Conservation (phyloP, 1,140 invertebrate species). For the Hesperophylax magnus region DNA sequence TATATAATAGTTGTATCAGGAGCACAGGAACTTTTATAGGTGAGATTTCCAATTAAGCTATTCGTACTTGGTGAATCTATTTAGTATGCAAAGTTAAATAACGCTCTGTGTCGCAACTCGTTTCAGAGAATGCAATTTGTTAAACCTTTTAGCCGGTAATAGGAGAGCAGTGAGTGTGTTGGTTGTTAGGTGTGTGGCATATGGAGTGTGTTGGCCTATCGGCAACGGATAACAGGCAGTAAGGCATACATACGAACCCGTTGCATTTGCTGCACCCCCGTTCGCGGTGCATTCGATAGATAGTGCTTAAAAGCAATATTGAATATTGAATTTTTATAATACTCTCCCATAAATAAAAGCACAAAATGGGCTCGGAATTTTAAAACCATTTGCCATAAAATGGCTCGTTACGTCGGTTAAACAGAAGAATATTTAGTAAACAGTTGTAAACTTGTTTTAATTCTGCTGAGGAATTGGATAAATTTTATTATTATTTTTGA, state of each 20-base stretch:
- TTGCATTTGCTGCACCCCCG: slow-evolving; percentile 2
- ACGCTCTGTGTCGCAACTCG: slow-evolving; percentile 1
- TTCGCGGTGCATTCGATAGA: slow-evolving; percentile 45
- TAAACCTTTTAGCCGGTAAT: slow-evolving; percentile 55
- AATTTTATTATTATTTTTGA: too few species aligned
- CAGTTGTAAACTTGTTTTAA: too few species aligned
- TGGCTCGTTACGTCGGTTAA: slow-evolving; percentile 6
- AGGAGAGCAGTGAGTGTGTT: slow-evolving; percentile 21
- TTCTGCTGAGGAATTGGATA: too few species aligned
- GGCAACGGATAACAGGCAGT: slow-evolving; percentile 40
- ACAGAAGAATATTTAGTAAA: not conserved
- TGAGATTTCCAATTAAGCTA: too few species aligned
- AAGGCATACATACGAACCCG: slow-evolving; percentile 1
- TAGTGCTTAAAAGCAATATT: slow-evolving; percentile 52
- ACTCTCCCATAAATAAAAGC: slow-evolving; percentile 9
- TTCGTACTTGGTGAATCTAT: too few species aligned
- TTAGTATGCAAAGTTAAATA: not conserved
- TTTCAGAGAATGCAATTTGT: slow-evolving; percentile 51
- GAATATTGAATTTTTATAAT: slow-evolving; percentile 52
- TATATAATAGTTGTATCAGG: too few species aligned
- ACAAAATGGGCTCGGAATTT: slow-evolving; percentile 19
- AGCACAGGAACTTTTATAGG: too few species aligned
- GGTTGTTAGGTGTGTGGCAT: too few species aligned
- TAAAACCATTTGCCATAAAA: slow-evolving; percentile 11
- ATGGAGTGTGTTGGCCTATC: slow-evolving; percentile 38